Base-by-base conservation (phyloP, 2,113 vertebrate species). In the Corythoichthys haematopterus region DNA sequence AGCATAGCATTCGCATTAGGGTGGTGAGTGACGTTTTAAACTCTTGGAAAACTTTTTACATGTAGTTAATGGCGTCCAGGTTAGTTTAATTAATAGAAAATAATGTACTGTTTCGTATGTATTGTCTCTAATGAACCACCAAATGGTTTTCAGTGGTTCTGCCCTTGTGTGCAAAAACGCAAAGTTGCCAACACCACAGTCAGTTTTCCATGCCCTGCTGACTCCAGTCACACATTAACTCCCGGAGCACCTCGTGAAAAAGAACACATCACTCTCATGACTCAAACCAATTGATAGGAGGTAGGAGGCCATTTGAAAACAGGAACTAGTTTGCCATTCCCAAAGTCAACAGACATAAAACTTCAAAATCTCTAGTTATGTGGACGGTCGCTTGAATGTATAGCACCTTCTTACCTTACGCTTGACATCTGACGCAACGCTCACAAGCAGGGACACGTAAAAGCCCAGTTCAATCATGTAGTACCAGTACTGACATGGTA, bases 381-480 rank as follows among this genome's bases (percentile, higher is more conserved):
- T n/a, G n/a, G n/a, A n/a, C n/a, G n/a, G n/a, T n/a, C n/a, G n/a
- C n/a, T n/a, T n/a, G n/a, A n/a, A n/a, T n/a, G n/a, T n/a, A n/a
- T n/a, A n/a, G n/a, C n/a, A n/a, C n/a, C n/a, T n/a, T 11, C 84
- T 81, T 85, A 98, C 97, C 92, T 98, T 98, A 61, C 96, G 93
- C 81, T 94, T 97, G 85, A 94, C 73, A 1, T 98, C 97, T 0
- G 94, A 93, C 1, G 94, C 94, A 70, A 98, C 79, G 0, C 93
- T 95, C 56, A 97, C 84, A 53, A 96, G 70, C 76, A 98, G 88
- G 0, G 95, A 95, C 63, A 91, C 4, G 77, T 97, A 98, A 90
- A 96, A 97, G 64, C 94, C 93, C 63, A 98, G 87, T 73, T 98
- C 94, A 16, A 95, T 76, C 88, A 96, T 89, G 85, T 98, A 98